Evolutionary conservation across 23 tunicate genomes (phyloP), one percentile per base, ranked within the genome.

Genomic region (Styela clava): DNA sequence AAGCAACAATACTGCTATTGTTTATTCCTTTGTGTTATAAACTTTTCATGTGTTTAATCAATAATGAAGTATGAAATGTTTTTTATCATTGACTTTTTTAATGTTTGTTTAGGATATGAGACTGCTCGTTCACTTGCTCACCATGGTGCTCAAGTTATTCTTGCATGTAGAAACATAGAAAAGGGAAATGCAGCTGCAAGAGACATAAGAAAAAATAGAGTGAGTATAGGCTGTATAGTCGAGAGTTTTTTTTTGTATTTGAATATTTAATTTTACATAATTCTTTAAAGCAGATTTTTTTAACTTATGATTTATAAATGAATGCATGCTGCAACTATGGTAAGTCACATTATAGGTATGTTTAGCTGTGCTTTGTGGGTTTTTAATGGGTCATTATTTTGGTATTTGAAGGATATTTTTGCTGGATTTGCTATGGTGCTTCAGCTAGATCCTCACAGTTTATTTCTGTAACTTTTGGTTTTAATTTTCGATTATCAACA

Each of bases 51-150:
- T n/a, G n/a, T n/a, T n/a, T n/a, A n/a, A n/a, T n/a, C n/a, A n/a
- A n/a, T n/a, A n/a, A n/a, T n/a, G n/a, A n/a, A n/a, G n/a, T n/a
- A n/a, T n/a, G n/a, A n/a, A n/a, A n/a, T n/a, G n/a, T n/a, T n/a
- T n/a, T n/a, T n/a, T n/a, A n/a, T n/a, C n/a, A n/a, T n/a, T n/a
- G n/a, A n/a, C n/a, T n/a, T n/a, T n/a, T n/a, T n/a, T n/a, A 44
- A 5, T 44, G 7, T 44, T 44, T 27, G 79, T 79, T 24, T 12
- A 91, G 97, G 97, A 27, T 78, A 71, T 35, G 97, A 92, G 79
- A 92, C 97, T 37, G 92, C 97, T 5, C 35, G 92, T 20, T 44
- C 92, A 2, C 35, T 92, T 1, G 91, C 97, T 69, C 87, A 82
- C 69, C 92, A 92, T 68, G 97, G 97, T 26, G 85, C 88, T 9